These are phyloP conservation scores for Andrena trimmerana DNA, from an alignment of 2,888 invertebrate species.

Conservation along the genomic window DNA sequence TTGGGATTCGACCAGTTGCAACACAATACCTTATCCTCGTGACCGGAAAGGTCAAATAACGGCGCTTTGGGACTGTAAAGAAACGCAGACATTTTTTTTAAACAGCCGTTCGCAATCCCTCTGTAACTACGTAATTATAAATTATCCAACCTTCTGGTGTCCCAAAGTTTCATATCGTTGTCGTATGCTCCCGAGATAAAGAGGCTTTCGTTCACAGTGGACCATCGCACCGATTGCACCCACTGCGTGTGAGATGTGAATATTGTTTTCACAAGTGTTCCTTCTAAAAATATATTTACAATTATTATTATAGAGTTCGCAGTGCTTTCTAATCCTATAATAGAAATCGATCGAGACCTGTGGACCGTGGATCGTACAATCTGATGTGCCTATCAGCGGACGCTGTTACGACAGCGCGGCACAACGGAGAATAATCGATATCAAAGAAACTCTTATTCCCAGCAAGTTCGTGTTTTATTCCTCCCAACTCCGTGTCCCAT, in stretches of 20 bases:
- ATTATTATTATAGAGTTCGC: neutral
- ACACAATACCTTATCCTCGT: slow-evolving; percentile 96
- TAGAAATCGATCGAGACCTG: slow-evolving; percentile 86
- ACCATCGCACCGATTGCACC: slow-evolving; percentile 97
- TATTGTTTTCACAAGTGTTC: slow-evolving; percentile 93
- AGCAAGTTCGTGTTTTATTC: slow-evolving; percentile 92
- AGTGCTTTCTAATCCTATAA: neutral
- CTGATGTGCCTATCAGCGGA: slow-evolving; percentile 96
- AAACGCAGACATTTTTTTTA: slow-evolving; percentile 4
- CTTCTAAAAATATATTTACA: slow-evolving; percentile 87
- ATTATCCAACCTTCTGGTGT: slow-evolving; percentile 91
- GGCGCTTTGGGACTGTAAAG: slow-evolving; percentile 93
- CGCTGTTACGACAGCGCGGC: slow-evolving; percentile 91
- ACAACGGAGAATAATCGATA: slow-evolving; percentile 92
- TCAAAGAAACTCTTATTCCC: slow-evolving; percentile 97
- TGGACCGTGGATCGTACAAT: slow-evolving; percentile 96
- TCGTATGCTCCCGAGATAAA: slow-evolving; percentile 98
- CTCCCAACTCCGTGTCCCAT: slow-evolving; percentile 96
- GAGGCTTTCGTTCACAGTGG: slow-evolving; percentile 91
- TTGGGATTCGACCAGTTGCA: slow-evolving; percentile 97
- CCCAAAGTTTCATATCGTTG: slow-evolving; percentile 97
- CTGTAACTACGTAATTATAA: slow-evolving; percentile 21
- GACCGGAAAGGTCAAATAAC: slow-evolving; percentile 96
- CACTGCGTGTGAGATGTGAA: slow-evolving; percentile 96
- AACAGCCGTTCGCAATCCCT: neutral